phyloP scores from a whole-genome alignment of 2,797 vertebrate species.

The Leuciscus waleckii region DNA sequence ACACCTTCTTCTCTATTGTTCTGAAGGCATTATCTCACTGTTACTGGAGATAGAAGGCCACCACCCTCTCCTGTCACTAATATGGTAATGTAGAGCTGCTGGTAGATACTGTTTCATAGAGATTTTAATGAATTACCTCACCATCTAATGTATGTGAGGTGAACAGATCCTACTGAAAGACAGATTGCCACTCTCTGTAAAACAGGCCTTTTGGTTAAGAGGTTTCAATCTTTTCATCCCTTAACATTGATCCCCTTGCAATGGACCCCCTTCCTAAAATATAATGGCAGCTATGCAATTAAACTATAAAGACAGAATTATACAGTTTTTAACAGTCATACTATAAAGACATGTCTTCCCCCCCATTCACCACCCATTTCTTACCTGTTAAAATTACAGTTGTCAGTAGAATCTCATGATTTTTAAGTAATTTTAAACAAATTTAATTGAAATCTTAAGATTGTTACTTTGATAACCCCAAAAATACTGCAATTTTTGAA shows the following conservation, averaged over 20 bases:
- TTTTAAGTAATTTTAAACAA: not conserved
- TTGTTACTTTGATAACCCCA: not conserved
- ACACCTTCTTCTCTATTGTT: slow-evolving; percentile 12
- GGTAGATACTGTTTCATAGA: slow-evolving; percentile 44
- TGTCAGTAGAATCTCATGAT: not conserved
- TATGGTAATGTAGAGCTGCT: slow-evolving; percentile 58
- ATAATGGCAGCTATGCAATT: not conserved
- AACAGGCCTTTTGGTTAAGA: not conserved
- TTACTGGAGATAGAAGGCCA: slow-evolving; percentile 22
- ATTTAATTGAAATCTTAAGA: not conserved
- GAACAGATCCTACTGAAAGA: slow-evolving; percentile 44
- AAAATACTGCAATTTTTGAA: not conserved
- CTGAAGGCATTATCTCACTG: slow-evolving; percentile 24
- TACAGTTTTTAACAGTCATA: not conserved
- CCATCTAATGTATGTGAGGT: slow-evolving; percentile 49
- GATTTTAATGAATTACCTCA: slow-evolving; percentile 55
- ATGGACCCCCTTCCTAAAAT: not conserved
- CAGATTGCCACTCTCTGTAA: not conserved
- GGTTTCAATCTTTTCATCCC: not conserved
- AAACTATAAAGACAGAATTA: not conserved
- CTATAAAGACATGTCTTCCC: not conserved
- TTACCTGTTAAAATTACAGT: too few species aligned
- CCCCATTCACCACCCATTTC: too few species aligned
- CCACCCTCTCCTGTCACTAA: slow-evolving; percentile 15
- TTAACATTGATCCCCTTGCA: not conserved